Evolutionary conservation across 2,797 vertebrate species (phyloP).

Genomic region (Gobionotothen gibberifrons): DNA sequence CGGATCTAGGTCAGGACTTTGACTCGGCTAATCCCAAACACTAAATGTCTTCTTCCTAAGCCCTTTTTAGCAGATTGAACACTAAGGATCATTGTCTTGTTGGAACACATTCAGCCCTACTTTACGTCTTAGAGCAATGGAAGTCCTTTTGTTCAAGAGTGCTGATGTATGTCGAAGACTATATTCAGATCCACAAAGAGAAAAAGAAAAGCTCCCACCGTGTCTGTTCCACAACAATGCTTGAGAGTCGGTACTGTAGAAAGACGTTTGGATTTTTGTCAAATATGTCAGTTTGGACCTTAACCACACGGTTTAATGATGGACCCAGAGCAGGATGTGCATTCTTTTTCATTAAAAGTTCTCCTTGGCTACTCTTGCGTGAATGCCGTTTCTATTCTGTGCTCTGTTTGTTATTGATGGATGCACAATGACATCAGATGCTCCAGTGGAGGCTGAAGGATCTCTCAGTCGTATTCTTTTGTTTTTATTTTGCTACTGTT

Average conservation of each 20-base stretch:
- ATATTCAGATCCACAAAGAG: constrained; percentile 6
- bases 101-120: constrained; percentile 14
- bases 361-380: constrained; percentile 1
- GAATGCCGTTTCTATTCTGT: constrained; percentile 44
- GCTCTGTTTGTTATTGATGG: constrained; percentile 42
- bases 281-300: not conserved
- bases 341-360: constrained; percentile 18
- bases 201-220: not conserved
- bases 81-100: constrained; percentile 11
- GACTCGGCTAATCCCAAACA: constrained; percentile 26
- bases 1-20: constrained; percentile 33
- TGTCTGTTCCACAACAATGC: not conserved
- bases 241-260: not conserved
- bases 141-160: constrained; percentile 25
- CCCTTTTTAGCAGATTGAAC: constrained; percentile 10
- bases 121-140: constrained; percentile 15
- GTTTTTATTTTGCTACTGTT: constrained; percentile 19
- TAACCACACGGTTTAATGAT: not conserved
- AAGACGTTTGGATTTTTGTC: not conserved
- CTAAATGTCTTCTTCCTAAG: not conserved
- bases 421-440: constrained; percentile 44
- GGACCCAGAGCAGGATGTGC: not conserved
- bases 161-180: constrained; percentile 1
- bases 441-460: constrained; percentile 2
- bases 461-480: constrained; percentile 10